Percentiles rank a stretch among this genome's conserved stretches.
Conservation (phyloP, 1,140 invertebrate genomes). For the Dendrolimus kikuchii region DNA sequence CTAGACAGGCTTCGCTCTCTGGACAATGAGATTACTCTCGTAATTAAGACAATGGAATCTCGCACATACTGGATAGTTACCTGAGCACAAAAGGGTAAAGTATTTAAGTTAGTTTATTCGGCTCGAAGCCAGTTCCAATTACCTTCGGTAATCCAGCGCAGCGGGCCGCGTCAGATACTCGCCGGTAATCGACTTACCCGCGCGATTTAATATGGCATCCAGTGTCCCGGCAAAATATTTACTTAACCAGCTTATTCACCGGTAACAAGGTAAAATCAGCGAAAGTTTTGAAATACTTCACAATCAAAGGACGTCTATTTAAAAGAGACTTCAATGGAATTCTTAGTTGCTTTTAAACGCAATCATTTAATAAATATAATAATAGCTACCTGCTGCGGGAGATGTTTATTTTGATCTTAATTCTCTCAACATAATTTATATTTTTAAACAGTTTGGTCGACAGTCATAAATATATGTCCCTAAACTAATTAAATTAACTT, state of each 20-base stretch:
- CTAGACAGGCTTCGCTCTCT: too few species aligned
- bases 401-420: too few species aligned
- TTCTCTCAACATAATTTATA: too few species aligned
- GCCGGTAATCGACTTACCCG: conserved; percentile 45
- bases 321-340: too few species aligned
- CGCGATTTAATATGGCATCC: conserved; percentile 51
- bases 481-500: too few species aligned
- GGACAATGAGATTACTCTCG: too few species aligned
- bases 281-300: neutral
- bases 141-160: conserved; percentile 40
- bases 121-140: conserved; percentile 31
- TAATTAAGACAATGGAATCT: neutral
- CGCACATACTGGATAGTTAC: conserved; percentile 6
- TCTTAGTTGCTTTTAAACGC: too few species aligned
- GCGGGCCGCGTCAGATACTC: conserved; percentile 35
- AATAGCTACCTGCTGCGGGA: too few species aligned
- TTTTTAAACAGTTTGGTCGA: too few species aligned
- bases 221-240: conserved; percentile 48
- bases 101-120: conserved; percentile 18
- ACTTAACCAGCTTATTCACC: conserved; percentile 33
- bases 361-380: too few species aligned
- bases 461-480: too few species aligned
- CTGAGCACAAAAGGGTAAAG: conserved; percentile 22
- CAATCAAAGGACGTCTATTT: too few species aligned
- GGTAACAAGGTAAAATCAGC: conserved; percentile 13